Base-by-base conservation (phyloP, 2,113 vertebrate genomes). In the Toxostoma redivivum region DNA sequence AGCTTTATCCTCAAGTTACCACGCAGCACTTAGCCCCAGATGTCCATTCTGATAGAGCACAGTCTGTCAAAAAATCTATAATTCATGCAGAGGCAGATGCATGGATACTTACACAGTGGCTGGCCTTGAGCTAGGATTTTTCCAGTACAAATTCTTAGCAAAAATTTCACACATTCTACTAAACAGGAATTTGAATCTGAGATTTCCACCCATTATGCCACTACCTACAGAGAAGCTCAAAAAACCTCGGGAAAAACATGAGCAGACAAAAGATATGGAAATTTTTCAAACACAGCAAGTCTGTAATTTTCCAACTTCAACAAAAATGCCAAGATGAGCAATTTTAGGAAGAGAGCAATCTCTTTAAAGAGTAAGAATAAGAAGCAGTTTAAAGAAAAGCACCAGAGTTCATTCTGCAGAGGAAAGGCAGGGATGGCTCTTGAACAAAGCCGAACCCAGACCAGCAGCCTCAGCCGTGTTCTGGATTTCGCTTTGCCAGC, bases 1-100 rank as follows among this genome's bases (percentile, higher is more conserved):
- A 64, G 69, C 44, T 86, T 93, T 61, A 92, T 91, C 64, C 67
- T 96, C 87, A 76, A 88, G 81, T 95, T 96, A 93, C 82, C 42
- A 66, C 14, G 71, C 50, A 82, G 71, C 67, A 89, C 90, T 79
- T 81, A 88, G 50, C 27, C 44, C 76, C 93, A 96, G 72, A 90
- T 86, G 80, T 86, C 93, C 40, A 72, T 62, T 88, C 71, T 86
- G 64, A 83, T 37, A 62, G 60, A 81, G 58, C 48, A 56, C n/a
- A 93, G 72, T 66, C 92, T 93, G 82, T 92, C 80, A 86, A 51
- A 51, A 91, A 86, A 93, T 93, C 74, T 71, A 44, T 95, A 92
- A 76, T 94, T 94, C 83, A 94, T 74, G 87, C 51, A 5, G 3
- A 42, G 22, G 25, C 62, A 77, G 57, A 90, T 37, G 33, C 45